phyloP scores from a whole-genome alignment of 2,113 vertebrate genomes.

The Thinocorus orbignyianus region DNA sequence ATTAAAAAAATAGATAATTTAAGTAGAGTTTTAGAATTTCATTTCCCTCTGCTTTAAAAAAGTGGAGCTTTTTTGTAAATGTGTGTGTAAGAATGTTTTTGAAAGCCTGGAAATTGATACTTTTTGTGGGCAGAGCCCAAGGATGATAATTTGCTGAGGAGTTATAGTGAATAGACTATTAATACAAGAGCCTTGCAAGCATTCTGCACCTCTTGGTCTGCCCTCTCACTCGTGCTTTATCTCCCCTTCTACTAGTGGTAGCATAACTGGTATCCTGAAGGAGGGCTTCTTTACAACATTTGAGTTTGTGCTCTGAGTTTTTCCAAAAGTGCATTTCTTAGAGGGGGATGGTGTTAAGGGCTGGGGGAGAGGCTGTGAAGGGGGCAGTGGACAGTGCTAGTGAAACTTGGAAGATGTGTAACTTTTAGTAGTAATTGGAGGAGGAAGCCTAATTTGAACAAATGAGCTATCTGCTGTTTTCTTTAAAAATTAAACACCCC shows the following conservation, averaged over 20 bases:
- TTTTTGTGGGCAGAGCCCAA: background rate
- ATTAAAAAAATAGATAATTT: background rate
- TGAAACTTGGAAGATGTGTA: background rate
- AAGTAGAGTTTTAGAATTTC: background rate
- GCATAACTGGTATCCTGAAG: background rate
- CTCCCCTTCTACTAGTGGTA: background rate
- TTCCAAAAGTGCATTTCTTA: background rate
- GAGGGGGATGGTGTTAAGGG: background rate
- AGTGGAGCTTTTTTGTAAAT: background rate
- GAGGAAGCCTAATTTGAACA: background rate
- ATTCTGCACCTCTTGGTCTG: background rate
- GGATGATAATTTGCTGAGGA: background rate
- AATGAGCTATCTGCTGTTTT: background rate
- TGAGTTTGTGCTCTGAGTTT: background rate
- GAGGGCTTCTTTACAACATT: background rate
- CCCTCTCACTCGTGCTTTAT: background rate
- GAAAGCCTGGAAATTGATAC: background rate
- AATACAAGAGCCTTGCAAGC: background rate
- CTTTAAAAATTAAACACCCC: background rate
- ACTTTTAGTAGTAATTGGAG: background rate
- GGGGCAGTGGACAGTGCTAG: background rate
- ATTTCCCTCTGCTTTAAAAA: background rate
- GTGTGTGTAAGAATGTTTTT: background rate
- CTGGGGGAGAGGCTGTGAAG: background rate
- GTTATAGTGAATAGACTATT: background rate